Evolutionary conservation across 37 sponge, comb jelly and placozoan species (phyloP), one percentile per base, ranked within the genome.

Genomic region (Corticium candelabrum): DNA sequence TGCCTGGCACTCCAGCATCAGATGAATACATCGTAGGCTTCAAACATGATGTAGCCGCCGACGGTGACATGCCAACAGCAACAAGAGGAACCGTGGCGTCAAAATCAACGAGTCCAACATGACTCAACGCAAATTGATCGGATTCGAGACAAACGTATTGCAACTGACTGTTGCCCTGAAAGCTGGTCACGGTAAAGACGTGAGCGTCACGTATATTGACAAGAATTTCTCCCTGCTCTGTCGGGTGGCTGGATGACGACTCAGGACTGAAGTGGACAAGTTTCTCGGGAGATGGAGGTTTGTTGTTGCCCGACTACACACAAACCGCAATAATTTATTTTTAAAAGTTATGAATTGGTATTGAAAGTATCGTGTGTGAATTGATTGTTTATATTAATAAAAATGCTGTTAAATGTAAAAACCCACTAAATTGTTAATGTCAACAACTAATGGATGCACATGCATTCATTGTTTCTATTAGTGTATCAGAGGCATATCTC

Each of bases 141-240:
- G 84, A 5, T 84, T 88, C 38, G 15, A 40, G 43, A 69, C 83
- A 83, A 34, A 79, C 37, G 38, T 73, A 82, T 37, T 75, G 76
- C 27, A 73, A 80, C 7, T 74, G 69, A 2, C 57, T 41, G 72
- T 89, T 84, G 15, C 90, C 90, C 1, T 76, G 3, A 68, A 82
- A 89, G 32, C 87, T 78, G 3, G 77, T 40, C 15, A 82, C 84
- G 38, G 80, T 36, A 50, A 77, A 86, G 0, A 79, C 3, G 36
- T 80, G 84, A 3, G 82, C 37, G 3, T 32, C n/a, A 37, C 78
- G 41, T 27, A 80, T 1, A 3, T 85, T 78, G 36, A 4, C 76
- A 32, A 75, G 36, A 75, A 75, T 4, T 75, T 75, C 39, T 38
- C 75, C 41, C 70, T 69, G 40, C 72, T 32, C 2, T 77, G 34